Evolutionary conservation across 2,797 vertebrate genomes (phyloP).

Genomic region (Falco naumanni): DNA sequence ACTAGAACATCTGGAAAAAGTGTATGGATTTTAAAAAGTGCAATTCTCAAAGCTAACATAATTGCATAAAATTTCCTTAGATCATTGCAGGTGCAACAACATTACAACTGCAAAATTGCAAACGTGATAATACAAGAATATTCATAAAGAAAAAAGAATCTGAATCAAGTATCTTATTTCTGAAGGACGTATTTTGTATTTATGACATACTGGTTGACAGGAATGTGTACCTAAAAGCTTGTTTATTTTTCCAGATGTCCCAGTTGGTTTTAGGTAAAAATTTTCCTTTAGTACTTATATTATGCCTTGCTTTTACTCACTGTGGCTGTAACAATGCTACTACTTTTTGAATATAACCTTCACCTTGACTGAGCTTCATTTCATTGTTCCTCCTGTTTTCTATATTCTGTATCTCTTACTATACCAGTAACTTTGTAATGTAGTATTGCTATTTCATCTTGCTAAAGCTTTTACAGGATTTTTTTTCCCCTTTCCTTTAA

Average conservation of each 20-base stretch:
- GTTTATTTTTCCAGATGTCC: neutral
- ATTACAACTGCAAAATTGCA: neutral
- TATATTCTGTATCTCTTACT: neutral
- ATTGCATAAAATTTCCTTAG: neutral
- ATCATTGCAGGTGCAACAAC: neutral
- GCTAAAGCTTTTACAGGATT: neutral
- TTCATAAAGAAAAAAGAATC: neutral
- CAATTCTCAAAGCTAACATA: neutral
- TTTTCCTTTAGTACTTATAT: neutral
- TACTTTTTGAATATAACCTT: neutral
- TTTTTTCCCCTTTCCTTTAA: neutral
- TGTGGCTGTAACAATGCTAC: neutral
- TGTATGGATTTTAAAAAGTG: neutral
- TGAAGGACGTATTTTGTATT: neutral
- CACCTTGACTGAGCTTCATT: neutral
- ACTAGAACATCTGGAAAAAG: neutral
- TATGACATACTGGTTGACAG: neutral
- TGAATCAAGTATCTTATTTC: neutral
- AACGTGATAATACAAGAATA: neutral
- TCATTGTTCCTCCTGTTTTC: conserved; percentile 4
- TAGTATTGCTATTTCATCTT: neutral
- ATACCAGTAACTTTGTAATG: neutral
- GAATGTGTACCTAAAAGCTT: neutral
- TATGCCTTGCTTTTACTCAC: neutral
- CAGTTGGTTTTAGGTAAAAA: neutral